Evolutionary conservation across 92 coral and sea anemone genomes (phyloP).

Genomic region (Zoanthus gigantus): DNA sequence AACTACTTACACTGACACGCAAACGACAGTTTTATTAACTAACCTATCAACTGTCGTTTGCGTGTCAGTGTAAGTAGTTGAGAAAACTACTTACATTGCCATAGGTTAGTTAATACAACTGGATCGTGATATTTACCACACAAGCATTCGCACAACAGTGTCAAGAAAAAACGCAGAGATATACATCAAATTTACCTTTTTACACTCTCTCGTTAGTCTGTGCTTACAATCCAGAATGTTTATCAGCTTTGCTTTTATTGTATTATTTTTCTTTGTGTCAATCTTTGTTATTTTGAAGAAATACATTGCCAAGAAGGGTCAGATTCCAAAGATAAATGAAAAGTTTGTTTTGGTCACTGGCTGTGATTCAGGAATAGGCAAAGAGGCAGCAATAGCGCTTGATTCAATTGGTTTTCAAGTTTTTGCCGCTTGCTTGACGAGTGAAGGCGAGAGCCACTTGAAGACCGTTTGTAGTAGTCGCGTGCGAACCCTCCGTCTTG

Average conservation of each 20-base stretch:
- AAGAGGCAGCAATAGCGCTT: slow-evolving; percentile 48
- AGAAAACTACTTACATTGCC: no score
- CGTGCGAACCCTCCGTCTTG: slow-evolving; percentile 50
- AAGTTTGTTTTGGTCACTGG: slow-evolving; percentile 60
- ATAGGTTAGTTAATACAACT: no score
- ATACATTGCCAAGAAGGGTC: neutral
- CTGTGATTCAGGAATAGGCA: slow-evolving; percentile 67
- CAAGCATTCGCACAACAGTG: no score
- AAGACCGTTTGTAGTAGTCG: slow-evolving; percentile 41
- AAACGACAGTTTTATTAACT: no score
- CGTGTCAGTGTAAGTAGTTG: no score
- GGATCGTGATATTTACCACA: no score
- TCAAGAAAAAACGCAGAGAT: no score
- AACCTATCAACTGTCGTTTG: no score
- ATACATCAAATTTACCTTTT: neutral
- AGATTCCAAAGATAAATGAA: slow-evolving; percentile 4
- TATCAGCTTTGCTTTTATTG: neutral
- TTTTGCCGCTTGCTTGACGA: slow-evolving; percentile 58
- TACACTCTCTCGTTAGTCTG: neutral
- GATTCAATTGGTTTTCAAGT: slow-evolving; percentile 56
- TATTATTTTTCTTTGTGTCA: neutral
- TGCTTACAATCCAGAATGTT: neutral
- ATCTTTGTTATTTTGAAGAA: neutral
- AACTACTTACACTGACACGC: no score
- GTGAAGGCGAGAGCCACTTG: slow-evolving; percentile 44